A percentile compares a stretch with the other conserved stretches of the same genome.
phyloP scores from a whole-genome alignment of 2,797 vertebrate genomes.

The Aphelocoma californica region DNA sequence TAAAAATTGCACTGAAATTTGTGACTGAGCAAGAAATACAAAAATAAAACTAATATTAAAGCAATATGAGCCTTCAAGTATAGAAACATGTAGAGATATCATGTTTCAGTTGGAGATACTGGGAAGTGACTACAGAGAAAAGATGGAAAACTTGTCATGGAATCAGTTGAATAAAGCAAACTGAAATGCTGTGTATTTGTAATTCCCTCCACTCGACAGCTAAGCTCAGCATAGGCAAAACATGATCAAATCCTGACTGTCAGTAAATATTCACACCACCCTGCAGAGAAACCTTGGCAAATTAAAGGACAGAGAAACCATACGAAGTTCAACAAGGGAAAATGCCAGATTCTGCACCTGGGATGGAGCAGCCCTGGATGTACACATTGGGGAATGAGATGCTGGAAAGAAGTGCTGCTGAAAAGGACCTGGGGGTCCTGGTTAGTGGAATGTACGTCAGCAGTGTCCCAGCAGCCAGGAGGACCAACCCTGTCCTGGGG shows the following conservation, averaged over 20 bases:
- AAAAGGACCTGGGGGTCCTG: not conserved
- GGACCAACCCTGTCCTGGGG: fast-evolving
- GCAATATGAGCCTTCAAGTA: not conserved
- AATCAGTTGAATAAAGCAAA: not conserved
- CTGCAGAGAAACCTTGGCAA: not conserved
- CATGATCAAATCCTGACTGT: not conserved
- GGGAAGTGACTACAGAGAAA: not conserved
- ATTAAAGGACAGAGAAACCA: not conserved
- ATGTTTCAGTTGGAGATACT: not conserved
- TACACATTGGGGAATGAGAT: not conserved
- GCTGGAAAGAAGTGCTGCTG: not conserved
- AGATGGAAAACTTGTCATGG: not conserved
- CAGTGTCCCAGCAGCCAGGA: not conserved
- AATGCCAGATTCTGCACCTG: not conserved
- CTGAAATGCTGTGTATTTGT: not conserved
- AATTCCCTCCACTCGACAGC: not conserved
- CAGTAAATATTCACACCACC: not conserved
- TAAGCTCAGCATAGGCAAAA: not conserved
- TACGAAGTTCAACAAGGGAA: not conserved
- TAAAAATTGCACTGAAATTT: not conserved
- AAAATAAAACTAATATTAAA: not conserved
- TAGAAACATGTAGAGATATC: not conserved
- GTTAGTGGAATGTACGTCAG: fast-evolving
- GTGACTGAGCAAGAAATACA: not conserved
- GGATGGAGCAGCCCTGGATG: not conserved